Evolutionary conservation across 2,888 invertebrate species (phyloP), one percentile per base, ranked within the genome.

Genomic region (Epirrita christyi): DNA sequence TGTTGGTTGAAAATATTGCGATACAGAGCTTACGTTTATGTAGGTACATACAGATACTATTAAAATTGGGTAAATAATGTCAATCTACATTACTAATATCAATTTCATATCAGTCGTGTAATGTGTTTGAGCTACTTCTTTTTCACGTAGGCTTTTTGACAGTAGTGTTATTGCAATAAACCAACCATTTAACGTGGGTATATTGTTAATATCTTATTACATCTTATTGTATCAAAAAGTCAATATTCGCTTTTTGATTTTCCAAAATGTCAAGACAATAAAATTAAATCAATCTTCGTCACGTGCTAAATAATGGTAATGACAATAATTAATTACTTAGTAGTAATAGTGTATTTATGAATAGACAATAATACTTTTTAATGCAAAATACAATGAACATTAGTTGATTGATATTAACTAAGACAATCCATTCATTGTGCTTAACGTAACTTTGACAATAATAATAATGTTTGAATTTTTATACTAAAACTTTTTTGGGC

Each of bases 31-130:
- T 72, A 58, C 54, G 58, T 61, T 54, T n/a, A 29, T 50, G 21
- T 21, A 59, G 58, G 46, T 75, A 68, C 82, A 80, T 85, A 84
- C 80, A 83, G 78, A 73, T 77, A 73, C 77, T 77, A 73, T 71
- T 68, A 60, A 66, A 70, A 66, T 63, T 84, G 82, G 83, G 81
- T 85, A 86, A 86, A 82, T 83, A 80, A 87, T 83, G 88, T 90
- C 88, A 89, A 88, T 90, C 83, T 76, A 75, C 73, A 70, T 68
- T 81, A 80, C 74, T 81, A 75, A 87, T 89, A 91, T 88, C 88
- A 86, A 88, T 88, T 88, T 88, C 90, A 91, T 91, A 91, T 90
- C 90, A 88, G 73, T 76, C 71, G 75, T 76, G 62, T 77, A 80
- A 72, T 76, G 75, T 70, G 75, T 76, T 73, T 76, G 76, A 73